Percentiles rank a stretch among this genome's conserved stretches.
Conservation (phyloP, 2,888 invertebrate genomes). For the Antheraea yamamai region DNA sequence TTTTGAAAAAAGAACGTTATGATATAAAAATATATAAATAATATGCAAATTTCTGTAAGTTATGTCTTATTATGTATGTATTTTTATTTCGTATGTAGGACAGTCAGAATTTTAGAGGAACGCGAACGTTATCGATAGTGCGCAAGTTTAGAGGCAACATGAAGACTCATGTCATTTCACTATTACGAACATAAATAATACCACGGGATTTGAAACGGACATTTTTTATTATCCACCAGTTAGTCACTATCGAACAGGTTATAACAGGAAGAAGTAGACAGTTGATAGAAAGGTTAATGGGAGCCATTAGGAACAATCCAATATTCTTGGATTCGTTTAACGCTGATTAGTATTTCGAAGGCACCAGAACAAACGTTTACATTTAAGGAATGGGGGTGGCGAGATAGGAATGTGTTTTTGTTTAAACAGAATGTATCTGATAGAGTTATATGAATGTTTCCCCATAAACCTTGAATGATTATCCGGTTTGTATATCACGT, state of each 20-base stretch:
- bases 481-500: slow-evolving; percentile 23
- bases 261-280: not conserved
- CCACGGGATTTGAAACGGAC: not conserved
- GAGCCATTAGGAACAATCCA: not conserved
- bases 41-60: too few relatives aligned
- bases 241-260: not conserved
- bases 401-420: slow-evolving; percentile 30
- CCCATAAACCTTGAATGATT: slow-evolving; percentile 25
- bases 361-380: slow-evolving; percentile 29
- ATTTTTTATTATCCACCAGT: not conserved
- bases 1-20: too few relatives aligned
- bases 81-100: too few relatives aligned
- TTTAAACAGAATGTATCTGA: slow-evolving; percentile 9
- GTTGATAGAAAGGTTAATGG: not conserved
- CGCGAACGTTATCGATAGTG: too few relatives aligned
- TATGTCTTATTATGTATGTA: too few relatives aligned
- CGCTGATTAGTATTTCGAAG: slow-evolving; percentile 13
- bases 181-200: too few relatives aligned
- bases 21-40: too few relatives aligned
- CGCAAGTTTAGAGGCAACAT: too few relatives aligned
- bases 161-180: too few relatives aligned
- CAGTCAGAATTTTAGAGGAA: too few relatives aligned
- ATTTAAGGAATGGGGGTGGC: slow-evolving; percentile 39
- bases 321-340: not conserved
- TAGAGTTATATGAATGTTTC: not conserved